A percentile compares a stretch with the other conserved stretches of the same genome.
Evolutionary conservation across 2,113 vertebrate genomes (phyloP).

Genomic region (Catharus bicknelli): DNA sequence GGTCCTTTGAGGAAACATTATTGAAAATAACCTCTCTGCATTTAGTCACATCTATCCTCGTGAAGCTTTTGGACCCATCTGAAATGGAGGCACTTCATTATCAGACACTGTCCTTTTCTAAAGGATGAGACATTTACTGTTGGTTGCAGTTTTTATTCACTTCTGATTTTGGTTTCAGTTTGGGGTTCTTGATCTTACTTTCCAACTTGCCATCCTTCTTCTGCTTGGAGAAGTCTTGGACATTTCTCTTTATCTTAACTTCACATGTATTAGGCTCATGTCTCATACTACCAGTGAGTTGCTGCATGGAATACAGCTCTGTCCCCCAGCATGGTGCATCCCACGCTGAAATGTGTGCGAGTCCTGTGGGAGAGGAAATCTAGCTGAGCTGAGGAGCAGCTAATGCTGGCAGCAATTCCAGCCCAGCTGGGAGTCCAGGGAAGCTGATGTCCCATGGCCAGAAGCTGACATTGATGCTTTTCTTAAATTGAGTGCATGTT

Average conservation of each 20-base stretch:
- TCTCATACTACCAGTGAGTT: slow-evolving; percentile 46
- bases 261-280: slow-evolving; percentile 31
- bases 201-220: slow-evolving; percentile 3
- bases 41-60: not conserved
- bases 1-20: not conserved
- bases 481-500: not conserved
- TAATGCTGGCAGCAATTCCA: slow-evolving; percentile 25
- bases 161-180: slow-evolving; percentile 50
- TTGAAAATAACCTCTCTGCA: slow-evolving; percentile 8
- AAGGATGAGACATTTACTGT: not conserved
- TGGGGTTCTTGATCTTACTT: slow-evolving; percentile 42
- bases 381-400: slow-evolving; percentile 13
- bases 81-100: not conserved
- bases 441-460: not conserved
- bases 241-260: slow-evolving; percentile 46
- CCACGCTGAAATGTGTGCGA: not conserved
- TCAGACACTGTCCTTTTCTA: not conserved
- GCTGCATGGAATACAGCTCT: slow-evolving; percentile 41
- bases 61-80: not conserved
- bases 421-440: not conserved
- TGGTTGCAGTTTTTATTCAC: slow-evolving; percentile 6
- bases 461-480: slow-evolving; percentile 17
- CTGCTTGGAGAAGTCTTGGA: slow-evolving; percentile 49
- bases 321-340: slow-evolving; percentile 41
- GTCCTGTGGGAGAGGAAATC: slow-evolving; percentile 34